Conservation (phyloP, 1,140 invertebrate genomes). For the Macrocentrus cingulum region DNA sequence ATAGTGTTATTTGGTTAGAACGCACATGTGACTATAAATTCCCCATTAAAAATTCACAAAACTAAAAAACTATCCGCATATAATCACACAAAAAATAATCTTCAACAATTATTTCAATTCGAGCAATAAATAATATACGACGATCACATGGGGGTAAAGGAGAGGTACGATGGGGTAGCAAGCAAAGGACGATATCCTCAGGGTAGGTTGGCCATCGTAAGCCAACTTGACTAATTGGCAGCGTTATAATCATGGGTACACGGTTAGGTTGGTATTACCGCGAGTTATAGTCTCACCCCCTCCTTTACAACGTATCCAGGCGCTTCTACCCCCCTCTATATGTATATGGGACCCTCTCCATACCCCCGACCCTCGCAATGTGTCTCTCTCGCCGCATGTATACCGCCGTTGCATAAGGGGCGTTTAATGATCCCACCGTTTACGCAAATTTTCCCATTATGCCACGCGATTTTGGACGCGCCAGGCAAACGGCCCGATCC, state of each 20-base stretch:
- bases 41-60: neutral
- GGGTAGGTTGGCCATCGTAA: constrained; percentile 51
- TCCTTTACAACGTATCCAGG: constrained; percentile 20
- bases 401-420: constrained; percentile 35
- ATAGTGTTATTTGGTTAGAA: constrained; percentile 8
- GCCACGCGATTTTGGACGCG: constrained; percentile 51
- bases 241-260: constrained; percentile 60
- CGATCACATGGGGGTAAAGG: too few relatives aligned
- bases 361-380: constrained; percentile 32
- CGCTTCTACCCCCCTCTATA: constrained; percentile 10
- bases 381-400: constrained; percentile 32
- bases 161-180: too few relatives aligned
- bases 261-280: constrained; percentile 60
- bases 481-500: constrained; percentile 44
- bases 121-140: too few relatives aligned
- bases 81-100: too few relatives aligned
- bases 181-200: constrained; percentile 20
- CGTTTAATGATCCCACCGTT: constrained; percentile 58
- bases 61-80: too few relatives aligned
- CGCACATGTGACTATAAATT: neutral
- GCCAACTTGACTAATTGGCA: constrained; percentile 60
- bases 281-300: constrained; percentile 55
- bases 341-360: constrained; percentile 32
- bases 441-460: constrained; percentile 62
- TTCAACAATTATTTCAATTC: too few relatives aligned